Evolutionary conservation across 2,888 invertebrate genomes (phyloP), one percentile per base, ranked within the genome.

Genomic region (Philonicus albiceps): DNA sequence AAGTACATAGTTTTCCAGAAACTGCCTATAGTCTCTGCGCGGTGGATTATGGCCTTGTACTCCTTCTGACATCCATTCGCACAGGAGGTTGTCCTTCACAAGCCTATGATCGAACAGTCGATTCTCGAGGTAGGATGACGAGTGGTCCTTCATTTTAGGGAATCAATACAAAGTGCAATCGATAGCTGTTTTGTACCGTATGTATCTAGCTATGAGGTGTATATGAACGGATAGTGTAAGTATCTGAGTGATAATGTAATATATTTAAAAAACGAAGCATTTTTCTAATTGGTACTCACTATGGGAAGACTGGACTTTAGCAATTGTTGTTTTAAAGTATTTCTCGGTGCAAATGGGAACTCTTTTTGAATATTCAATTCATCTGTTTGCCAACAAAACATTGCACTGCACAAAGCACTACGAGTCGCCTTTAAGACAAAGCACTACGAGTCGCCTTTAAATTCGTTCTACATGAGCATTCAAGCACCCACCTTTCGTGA

Each of bases 1-100:
- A 83, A 87, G 78, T 91, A 92, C 92, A 91, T 92, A 91, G 89
- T 92, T 92, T 89, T 92, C 92, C 90, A 91, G 90, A 88, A 92
- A 91, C 89, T 92, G 92, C 87, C 92, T 90, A 90, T 91, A 91
- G 89, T 92, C 92, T 89, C 91, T 90, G 53, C 91, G 90, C 80
- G 91, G 91, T 19, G 86, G 85, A 89, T 91, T 91, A 86, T 91
- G 90, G 86, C 90, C 90, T 87, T 91, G 90, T 87, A 90, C 90
- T 87, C 90, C 90, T 76, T 91, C 90, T 6, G 90, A 89, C 49
- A 91, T 90, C 90, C 91, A 91, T 87, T 91, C 91, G 86, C 91
- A 91, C 88, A 92, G 87, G 73, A 92, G 90, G 89, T 91, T 91
- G 72, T 91, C 90, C 89, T 92, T 92, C 31, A 92, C 91, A 87